These are phyloP conservation scores for Melanotaenia boesemani DNA, from an alignment of 2,797 vertebrate species.

Conservation along the genomic window DNA sequence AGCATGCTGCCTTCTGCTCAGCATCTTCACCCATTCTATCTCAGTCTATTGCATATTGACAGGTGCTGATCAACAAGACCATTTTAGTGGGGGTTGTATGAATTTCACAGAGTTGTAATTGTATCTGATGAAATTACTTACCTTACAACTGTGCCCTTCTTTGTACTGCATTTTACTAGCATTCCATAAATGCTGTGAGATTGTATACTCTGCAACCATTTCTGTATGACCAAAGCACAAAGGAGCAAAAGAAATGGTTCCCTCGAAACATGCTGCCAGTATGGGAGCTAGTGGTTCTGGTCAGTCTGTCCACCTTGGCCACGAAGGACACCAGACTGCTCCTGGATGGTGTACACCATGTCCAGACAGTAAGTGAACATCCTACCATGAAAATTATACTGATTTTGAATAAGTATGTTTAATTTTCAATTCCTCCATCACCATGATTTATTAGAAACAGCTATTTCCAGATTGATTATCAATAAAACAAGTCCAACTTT, in stretches of 20 bases:
- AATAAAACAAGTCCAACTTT: background rate
- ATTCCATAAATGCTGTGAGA: background rate
- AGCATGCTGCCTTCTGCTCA: conserved; percentile 30
- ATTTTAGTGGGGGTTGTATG: background rate
- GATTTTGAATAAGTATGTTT: background rate
- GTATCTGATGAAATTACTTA: background rate
- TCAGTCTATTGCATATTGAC: conserved; percentile 18
- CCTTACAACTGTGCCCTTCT: background rate
- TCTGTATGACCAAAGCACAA: conserved; percentile 9
- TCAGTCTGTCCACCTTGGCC: conserved; percentile 5
- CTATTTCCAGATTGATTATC: background rate
- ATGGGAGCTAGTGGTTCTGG: conserved; percentile 34
- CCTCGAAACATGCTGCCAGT: conserved; percentile 23
- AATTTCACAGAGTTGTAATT: background rate
- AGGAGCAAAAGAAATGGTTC: conserved; percentile 7
- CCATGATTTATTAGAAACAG: background rate
- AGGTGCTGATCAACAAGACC: background rate
- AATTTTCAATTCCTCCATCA: background rate
- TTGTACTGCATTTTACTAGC: background rate
- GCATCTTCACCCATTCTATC: conserved; percentile 52
- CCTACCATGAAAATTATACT: background rate
- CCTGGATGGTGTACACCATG: conserved; percentile 12
- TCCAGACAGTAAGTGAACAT: conserved; percentile 31
- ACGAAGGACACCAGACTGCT: conserved; percentile 4
- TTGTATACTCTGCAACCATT: conserved; percentile 9